phyloP scores from a whole-genome alignment of 35 echinoderm and acorn worm genomes.

The Ophioderma brevispina region DNA sequence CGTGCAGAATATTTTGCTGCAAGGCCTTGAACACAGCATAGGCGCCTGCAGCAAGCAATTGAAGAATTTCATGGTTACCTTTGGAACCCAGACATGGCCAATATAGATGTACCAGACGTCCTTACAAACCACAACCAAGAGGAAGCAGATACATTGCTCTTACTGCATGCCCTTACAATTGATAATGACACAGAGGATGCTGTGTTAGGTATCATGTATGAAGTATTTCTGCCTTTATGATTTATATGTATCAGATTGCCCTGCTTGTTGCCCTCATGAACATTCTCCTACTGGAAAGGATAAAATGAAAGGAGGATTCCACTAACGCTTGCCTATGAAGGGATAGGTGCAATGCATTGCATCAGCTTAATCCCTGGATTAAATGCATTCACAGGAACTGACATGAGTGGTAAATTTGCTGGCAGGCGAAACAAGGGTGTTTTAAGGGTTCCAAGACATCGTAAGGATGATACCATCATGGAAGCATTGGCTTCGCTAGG shows the following conservation, averaged over 20 bases:
- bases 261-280: neutral
- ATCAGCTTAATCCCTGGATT: constrained; percentile 21
- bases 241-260: constrained; percentile 20
- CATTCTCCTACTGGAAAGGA: neutral
- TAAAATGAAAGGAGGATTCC: constrained; percentile 1
- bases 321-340: constrained; percentile 2
- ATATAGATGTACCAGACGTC: neutral
- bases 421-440: neutral
- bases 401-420: constrained; percentile 20
- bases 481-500: neutral
- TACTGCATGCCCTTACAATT: neutral
- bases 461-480: neutral
- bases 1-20: neutral
- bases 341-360: neutral
- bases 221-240: too few species aligned
- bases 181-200: neutral
- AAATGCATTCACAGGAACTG: neutral
- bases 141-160: constrained; percentile 14
- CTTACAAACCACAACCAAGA: too few species aligned
- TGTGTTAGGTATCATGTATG: neutral
- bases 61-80: neutral
- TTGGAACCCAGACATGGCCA: neutral
- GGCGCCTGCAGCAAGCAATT: neutral
- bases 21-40: neutral
- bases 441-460: neutral